Conservation (phyloP, 2,888 invertebrate genomes). For the Apoderus coryli region DNA sequence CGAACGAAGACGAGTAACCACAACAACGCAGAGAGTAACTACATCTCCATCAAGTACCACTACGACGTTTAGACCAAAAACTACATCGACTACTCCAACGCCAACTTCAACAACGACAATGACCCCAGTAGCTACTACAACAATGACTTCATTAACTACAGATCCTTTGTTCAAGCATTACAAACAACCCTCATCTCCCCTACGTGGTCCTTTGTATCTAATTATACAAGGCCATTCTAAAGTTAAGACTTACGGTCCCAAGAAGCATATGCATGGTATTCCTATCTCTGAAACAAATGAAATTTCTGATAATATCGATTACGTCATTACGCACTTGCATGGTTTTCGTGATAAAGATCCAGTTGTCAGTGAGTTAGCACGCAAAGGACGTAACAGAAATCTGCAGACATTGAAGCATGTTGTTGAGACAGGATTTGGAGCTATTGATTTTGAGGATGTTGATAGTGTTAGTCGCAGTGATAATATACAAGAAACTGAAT, state of each 20-base stretch:
- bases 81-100: slow-evolving; percentile 12
- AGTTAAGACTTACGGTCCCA: slow-evolving; percentile 68
- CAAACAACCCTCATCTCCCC: slow-evolving; percentile 44
- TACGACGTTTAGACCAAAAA: slow-evolving; percentile 11
- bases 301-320: slow-evolving; percentile 32
- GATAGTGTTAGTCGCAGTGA: slow-evolving; percentile 14
- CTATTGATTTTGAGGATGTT: slow-evolving; percentile 26
- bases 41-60: slow-evolving; percentile 4
- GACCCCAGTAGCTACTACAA: slow-evolving; percentile 36
- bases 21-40: too few species aligned
- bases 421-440: slow-evolving; percentile 30
- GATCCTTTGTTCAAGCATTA: slow-evolving; percentile 48
- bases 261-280: slow-evolving; percentile 34
- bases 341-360: slow-evolving; percentile 22
- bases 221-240: slow-evolving; percentile 78
- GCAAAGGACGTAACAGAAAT: slow-evolving; percentile 25
- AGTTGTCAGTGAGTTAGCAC: slow-evolving; percentile 24
- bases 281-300: slow-evolving; percentile 39
- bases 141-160: slow-evolving; percentile 39
- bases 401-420: slow-evolving; percentile 31
- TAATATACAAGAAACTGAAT: slow-evolving; percentile 37
- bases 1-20: slow-evolving; percentile 13
- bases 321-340: slow-evolving; percentile 44
- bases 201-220: slow-evolving; percentile 51
- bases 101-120: slow-evolving; percentile 36